Base-by-base conservation (phyloP, 2,113 vertebrate genomes). In the Protobothrops mucrosquamatus region DNA sequence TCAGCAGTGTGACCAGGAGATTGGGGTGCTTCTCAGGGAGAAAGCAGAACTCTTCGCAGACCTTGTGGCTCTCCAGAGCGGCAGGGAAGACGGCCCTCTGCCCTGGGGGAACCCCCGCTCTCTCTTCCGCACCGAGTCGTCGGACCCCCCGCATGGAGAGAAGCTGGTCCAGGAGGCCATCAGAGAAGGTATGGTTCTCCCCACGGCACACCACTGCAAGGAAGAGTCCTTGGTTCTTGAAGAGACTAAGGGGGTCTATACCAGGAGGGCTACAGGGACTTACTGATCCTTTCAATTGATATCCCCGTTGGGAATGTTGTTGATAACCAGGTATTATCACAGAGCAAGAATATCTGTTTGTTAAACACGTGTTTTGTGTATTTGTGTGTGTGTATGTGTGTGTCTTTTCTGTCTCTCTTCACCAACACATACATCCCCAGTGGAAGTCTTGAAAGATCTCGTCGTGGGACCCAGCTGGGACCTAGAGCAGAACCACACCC, bases 1-100 rank as follows among this genome's bases (percentile, higher is more conserved):
- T 92, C 98, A 98, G 88, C 98, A 99, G 95, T 98, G 98, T 34
- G 98, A 99, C 95, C 97, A 96, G 4, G 98, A 98, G 3, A 97
- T 99, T 91, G 92, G 98, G 34, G 98, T 98, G 74, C 98, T 99
- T 54, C 97, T 99, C 6, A 98, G 98, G 94, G 98, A 99, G 97
- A 96, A 98, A 87, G 98, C 98, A 0, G 98, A 97, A 2, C 97
- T 99, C 0, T 99, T 99, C n/a, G 97, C 98, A 0, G 98, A 99
- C 93, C 97, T 99, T 93, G 5, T 95, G 93, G 91, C 93, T 0
- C 91, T 96, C 87, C 93, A 94, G 94, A 93, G 94, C 0, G 54
- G 93, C 93, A 89, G 92, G 0, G 56, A 89, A 34, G 96, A 97
- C 26, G 95, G 95, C 6, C 94, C 61, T 85, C 91, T 8, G 14